Evolutionary conservation across 2,113 vertebrate species (phyloP).

Genomic region (Paedocypris sp.): DNA sequence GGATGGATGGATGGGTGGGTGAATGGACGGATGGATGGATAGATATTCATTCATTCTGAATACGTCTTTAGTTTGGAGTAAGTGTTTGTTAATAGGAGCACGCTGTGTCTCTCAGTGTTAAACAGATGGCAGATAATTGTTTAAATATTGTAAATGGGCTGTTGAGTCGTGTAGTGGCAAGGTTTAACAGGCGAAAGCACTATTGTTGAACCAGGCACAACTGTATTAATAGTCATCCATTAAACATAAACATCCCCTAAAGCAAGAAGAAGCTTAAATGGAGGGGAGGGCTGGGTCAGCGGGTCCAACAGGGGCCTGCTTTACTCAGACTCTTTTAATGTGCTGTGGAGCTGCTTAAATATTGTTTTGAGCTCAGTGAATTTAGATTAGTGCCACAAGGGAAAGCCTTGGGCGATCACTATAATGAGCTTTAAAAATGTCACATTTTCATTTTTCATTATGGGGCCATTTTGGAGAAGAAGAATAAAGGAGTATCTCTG

Average conservation of each 20-base stretch:
- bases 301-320: slow-evolving; percentile 45
- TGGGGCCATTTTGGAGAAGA: slow-evolving; percentile 25
- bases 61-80: neutral
- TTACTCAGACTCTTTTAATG: slow-evolving; percentile 50
- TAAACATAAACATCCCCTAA: slow-evolving; percentile 62
- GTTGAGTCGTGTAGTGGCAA: neutral
- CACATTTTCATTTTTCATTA: slow-evolving; percentile 39
- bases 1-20: no score
- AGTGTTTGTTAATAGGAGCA: slow-evolving; percentile 13
- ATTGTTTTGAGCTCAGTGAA: slow-evolving; percentile 65
- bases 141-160: slow-evolving; percentile 11
- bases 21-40: no score
- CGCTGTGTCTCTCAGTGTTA: neutral
- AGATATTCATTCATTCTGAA: no score
- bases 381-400: slow-evolving; percentile 51
- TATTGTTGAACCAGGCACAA: slow-evolving; percentile 39
- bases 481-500: slow-evolving; percentile 18
- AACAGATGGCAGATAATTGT: slow-evolving; percentile 6
- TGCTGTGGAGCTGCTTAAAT: slow-evolving; percentile 48
- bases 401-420: slow-evolving; percentile 49
- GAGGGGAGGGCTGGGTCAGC: slow-evolving; percentile 43
- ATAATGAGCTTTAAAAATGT: slow-evolving; percentile 53
- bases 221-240: slow-evolving; percentile 49
- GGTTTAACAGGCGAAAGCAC: slow-evolving; percentile 11
- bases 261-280: slow-evolving; percentile 59